Conservation (phyloP, 2,113 vertebrate genomes). For the Amazona vittata region DNA sequence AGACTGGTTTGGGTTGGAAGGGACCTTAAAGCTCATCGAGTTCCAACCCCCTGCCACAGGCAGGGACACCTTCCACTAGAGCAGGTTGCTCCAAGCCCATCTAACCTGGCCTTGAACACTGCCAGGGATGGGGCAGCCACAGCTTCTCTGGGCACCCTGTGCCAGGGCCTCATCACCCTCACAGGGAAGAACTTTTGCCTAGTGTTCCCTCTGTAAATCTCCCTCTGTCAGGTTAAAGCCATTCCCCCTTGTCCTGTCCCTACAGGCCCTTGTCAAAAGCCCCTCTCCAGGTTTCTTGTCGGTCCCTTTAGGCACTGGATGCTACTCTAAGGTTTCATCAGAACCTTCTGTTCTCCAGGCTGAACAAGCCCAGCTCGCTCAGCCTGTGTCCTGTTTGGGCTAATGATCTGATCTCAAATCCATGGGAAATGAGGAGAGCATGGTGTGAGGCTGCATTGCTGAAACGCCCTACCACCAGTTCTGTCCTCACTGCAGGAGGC, state of each 20-base stretch:
- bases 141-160: background rate
- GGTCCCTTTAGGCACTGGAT: background rate
- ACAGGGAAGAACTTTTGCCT: background rate
- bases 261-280: background rate
- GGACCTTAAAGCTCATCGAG: background rate
- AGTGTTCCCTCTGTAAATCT: background rate
- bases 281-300: background rate
- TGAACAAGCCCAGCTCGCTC: background rate
- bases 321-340: background rate
- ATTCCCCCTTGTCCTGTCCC: background rate
- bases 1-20: background rate
- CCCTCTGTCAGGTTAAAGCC: background rate
- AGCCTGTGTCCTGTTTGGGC: background rate
- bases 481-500: background rate
- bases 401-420: background rate
- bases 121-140: background rate
- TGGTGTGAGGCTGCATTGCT: background rate
- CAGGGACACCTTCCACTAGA: background rate
- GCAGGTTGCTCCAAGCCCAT: fast-evolving
- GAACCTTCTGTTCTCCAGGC: background rate
- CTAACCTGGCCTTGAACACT: background rate
- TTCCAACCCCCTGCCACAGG: background rate
- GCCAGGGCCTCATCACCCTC: background rate
- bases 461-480: background rate
- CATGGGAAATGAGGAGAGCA: background rate